Conservation (phyloP, 1,140 invertebrate genomes). For the Drosophila burlai region DNA sequence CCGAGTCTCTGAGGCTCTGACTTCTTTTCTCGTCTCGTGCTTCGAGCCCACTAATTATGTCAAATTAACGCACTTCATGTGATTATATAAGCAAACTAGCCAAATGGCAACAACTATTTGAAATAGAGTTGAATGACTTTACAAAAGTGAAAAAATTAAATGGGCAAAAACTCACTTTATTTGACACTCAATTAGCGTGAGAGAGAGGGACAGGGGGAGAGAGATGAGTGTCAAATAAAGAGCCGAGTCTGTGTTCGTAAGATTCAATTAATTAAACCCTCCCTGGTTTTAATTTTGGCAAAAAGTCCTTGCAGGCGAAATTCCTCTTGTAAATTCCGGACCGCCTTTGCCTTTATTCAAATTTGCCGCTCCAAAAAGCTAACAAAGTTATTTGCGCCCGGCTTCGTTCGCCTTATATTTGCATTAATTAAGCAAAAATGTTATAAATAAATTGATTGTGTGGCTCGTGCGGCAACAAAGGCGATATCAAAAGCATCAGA, state of each 20-base stretch:
- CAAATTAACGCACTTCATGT: conserved; percentile 72
- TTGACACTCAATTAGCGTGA: conserved; percentile 42
- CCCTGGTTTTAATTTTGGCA: conserved; percentile 1
- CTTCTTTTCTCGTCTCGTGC: conserved; percentile 54
- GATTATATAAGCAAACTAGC: conserved; percentile 64
- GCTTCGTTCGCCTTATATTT: conserved; percentile 48
- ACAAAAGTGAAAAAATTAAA: conserved; percentile 22
- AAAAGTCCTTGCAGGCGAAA: conserved; percentile 23
- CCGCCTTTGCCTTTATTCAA: conserved; percentile 42
- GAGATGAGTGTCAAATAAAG: too few relatives aligned
- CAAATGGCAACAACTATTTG: conserved; percentile 34
- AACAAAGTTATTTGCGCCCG: conserved; percentile 54
- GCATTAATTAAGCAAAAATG: conserved; percentile 74
- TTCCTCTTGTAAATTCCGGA: conserved; percentile 11
- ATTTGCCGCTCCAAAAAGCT: conserved; percentile 30
- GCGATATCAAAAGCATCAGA: conserved; percentile 17
- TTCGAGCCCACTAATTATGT: conserved; percentile 71
- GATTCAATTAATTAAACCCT: conserved; percentile 47
- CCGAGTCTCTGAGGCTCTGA: conserved; percentile 17
- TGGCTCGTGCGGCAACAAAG: conserved; percentile 49
- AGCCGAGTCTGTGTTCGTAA: conserved; percentile 1
- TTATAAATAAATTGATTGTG: conserved; percentile 79
- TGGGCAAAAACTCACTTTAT: conserved; percentile 21
- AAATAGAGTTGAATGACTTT: conserved; percentile 69
- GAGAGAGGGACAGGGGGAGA: background rate